Percentiles rank a stretch among this genome's conserved stretches.
phyloP scores from a whole-genome alignment of 92 coral and sea anemone genomes.

The Epizoanthus rinbou region DNA sequence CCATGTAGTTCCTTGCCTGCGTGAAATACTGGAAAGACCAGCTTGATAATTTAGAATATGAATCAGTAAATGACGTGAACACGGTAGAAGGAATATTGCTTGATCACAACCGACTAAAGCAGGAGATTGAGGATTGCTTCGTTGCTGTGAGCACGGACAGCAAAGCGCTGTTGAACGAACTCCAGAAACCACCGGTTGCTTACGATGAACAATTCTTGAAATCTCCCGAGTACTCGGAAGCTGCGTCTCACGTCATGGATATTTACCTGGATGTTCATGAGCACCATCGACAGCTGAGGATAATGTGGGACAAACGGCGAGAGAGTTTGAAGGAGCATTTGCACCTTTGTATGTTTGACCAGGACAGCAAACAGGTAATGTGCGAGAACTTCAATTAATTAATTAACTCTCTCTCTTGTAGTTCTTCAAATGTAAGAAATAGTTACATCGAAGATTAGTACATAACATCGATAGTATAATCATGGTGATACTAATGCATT shows the following conservation, averaged over 20 bases:
- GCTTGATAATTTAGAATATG: constrained; percentile 69
- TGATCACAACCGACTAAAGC: constrained; percentile 72
- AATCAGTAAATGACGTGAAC: constrained; percentile 64
- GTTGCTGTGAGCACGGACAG: constrained; percentile 94
- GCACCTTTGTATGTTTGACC: constrained; percentile 95
- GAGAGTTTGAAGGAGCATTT: constrained; percentile 80
- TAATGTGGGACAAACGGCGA: constrained; percentile 89
- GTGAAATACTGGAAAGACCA: constrained; percentile 86
- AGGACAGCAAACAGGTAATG: constrained; percentile 95
- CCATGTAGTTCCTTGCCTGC: constrained; percentile 82
- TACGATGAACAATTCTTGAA: constrained; percentile 83
- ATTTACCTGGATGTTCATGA: constrained; percentile 95
- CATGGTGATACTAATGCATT: too few species aligned
- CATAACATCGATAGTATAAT: too few species aligned
- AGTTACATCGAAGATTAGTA: too few species aligned
- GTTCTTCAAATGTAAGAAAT: too few species aligned
- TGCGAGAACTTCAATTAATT: too few species aligned
- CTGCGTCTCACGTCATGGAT: constrained; percentile 98
- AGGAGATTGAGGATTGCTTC: constrained; percentile 91
- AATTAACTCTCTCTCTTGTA: too few species aligned
- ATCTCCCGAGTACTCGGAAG: constrained; percentile 96
- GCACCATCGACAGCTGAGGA: constrained; percentile 94
- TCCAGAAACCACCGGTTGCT: constrained; percentile 86
- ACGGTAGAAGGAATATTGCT: constrained; percentile 72
- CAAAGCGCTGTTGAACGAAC: constrained; percentile 89